These are phyloP conservation scores for Diachasmimorpha longicaudata DNA, from an alignment of 1,140 invertebrate genomes.

Conservation along the genomic window DNA sequence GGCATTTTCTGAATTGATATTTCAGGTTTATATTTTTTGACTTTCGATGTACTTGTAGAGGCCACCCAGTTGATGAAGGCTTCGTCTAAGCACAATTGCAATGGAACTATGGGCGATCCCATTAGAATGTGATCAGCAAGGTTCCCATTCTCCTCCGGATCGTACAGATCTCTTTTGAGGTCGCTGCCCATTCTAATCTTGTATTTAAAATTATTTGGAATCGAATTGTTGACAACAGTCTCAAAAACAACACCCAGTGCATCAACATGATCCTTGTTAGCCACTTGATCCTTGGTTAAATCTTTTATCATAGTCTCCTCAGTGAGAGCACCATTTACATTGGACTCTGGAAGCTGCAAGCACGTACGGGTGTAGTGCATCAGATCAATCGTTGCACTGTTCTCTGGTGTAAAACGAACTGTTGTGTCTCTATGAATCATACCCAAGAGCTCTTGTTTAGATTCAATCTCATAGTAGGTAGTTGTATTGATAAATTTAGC, in stretches of 20 bases:
- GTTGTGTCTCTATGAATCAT: background rate
- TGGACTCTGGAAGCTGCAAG: background rate
- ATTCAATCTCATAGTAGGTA: constrained; percentile 40
- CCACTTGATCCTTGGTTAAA: constrained; percentile 39
- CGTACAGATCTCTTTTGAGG: constrained; percentile 44
- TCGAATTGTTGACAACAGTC: constrained; percentile 28
- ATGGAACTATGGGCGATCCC: constrained; percentile 38
- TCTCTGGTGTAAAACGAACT: background rate
- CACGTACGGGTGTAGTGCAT: constrained; percentile 23
- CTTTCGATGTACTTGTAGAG: background rate
- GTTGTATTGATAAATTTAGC: constrained; percentile 33
- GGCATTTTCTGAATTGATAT: constrained; percentile 57
- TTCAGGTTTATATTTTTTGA: constrained; percentile 34
- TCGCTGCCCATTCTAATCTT: constrained; percentile 42
- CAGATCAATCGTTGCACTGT: background rate
- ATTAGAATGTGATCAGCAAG: constrained; percentile 17
- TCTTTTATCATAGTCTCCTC: constrained; percentile 47
- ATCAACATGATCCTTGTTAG: background rate
- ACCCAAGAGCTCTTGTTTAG: constrained; percentile 29
- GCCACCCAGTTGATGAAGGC: constrained; percentile 41
- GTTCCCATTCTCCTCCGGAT: constrained; percentile 31
- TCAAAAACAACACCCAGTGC: constrained; percentile 47
- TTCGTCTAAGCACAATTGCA: constrained; percentile 53
- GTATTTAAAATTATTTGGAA: constrained; percentile 47
- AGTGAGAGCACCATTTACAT: constrained; percentile 41